A percentile compares a stretch with the other conserved stretches of the same genome.
These are phyloP conservation scores for Egretta garzetta DNA, from an alignment of 2,113 vertebrate species.

Conservation along the genomic window DNA sequence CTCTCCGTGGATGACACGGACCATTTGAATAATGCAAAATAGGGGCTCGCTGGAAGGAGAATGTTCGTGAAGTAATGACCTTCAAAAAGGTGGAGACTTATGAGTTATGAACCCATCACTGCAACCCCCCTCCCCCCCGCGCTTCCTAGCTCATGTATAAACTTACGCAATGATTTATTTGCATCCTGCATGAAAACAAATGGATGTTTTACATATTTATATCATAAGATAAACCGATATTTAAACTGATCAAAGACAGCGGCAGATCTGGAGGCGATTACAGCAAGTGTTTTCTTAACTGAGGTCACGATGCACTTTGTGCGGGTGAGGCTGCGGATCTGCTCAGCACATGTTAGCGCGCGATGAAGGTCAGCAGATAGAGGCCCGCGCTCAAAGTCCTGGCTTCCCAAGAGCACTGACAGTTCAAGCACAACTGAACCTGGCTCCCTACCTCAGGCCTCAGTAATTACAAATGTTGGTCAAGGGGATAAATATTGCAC, in stretches of 20 bases:
- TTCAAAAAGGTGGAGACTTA: constrained; percentile 14
- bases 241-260: constrained; percentile 68
- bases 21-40: background rate
- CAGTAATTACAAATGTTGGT: background rate
- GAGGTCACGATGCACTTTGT: constrained; percentile 61
- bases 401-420: background rate
- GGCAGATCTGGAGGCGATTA: constrained; percentile 76
- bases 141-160: background rate
- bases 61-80: background rate
- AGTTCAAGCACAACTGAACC: background rate
- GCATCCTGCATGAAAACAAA: constrained; percentile 68
- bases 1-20: accelerated
- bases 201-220: constrained; percentile 73
- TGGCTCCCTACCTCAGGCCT: background rate
- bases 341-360: constrained; percentile 38
- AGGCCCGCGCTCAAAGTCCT: background rate
- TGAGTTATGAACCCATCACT: background rate
- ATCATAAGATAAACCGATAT: constrained; percentile 63
- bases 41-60: background rate
- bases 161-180: constrained; percentile 69
- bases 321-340: constrained; percentile 43
- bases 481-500: background rate
- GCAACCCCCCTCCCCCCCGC: background rate
- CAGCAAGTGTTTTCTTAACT: constrained; percentile 65
- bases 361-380: background rate